phyloP scores from a whole-genome alignment of 2,797 vertebrate genomes.

The Heterohyrax brucei region DNA sequence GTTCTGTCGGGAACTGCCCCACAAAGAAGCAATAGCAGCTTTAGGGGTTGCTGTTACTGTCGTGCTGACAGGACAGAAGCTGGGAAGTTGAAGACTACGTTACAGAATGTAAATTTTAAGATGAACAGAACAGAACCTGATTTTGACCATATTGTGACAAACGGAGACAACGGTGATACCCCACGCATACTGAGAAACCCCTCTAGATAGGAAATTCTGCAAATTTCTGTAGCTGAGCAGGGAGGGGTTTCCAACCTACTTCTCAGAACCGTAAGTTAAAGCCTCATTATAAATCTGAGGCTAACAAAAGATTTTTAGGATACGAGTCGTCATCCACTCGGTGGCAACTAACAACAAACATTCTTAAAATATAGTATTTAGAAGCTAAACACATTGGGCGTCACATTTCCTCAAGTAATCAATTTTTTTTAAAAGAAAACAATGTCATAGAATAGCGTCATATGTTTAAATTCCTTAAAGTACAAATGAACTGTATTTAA shows the following conservation, averaged over 20 bases:
- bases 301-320: neutral
- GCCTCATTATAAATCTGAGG: neutral
- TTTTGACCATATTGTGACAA: constrained; percentile 49
- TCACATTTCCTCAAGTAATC: neutral
- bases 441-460: neutral
- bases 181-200: neutral
- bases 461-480: neutral
- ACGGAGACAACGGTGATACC: neutral
- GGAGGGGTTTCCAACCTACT: neutral
- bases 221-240: neutral
- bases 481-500: neutral
- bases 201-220: constrained; percentile 11
- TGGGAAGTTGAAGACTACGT: neutral
- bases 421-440: neutral
- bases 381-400: neutral
- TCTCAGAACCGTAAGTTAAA: neutral
- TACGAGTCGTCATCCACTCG: too few species aligned
- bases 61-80: neutral
- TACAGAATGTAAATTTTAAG: constrained; percentile 48
- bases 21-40: neutral
- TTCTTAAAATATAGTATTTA: neutral
- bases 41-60: neutral
- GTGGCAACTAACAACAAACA: too few species aligned
- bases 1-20: neutral
- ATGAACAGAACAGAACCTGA: constrained; percentile 24